Conservation (phyloP, 2,888 invertebrate genomes). For the Strigamia maritima region DNA sequence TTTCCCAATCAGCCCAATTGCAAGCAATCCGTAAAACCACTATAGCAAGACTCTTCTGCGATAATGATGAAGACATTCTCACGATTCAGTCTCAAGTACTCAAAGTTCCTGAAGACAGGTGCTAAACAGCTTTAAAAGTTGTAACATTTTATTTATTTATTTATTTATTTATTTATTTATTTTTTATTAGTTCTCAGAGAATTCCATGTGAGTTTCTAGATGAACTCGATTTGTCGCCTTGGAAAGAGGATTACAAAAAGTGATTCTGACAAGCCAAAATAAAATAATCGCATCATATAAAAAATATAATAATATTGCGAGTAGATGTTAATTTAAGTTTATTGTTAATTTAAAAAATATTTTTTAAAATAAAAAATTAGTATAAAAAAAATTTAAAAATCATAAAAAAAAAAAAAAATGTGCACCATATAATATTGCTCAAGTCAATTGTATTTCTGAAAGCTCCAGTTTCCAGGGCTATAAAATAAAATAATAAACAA, state of each 20-base stretch:
- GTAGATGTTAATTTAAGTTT: neutral
- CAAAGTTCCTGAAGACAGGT: conserved; percentile 18
- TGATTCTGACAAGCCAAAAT: neutral
- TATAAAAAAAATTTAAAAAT: no score
- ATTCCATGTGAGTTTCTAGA: conserved; percentile 1
- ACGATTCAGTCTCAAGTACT: conserved; percentile 20
- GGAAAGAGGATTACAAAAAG: conserved; percentile 34
- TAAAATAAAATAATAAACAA: no score
- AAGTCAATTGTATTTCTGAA: neutral
- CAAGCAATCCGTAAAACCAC: conserved; percentile 28
- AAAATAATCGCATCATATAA: neutral
- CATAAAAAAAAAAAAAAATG: neutral
- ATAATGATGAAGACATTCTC: conserved; percentile 6
- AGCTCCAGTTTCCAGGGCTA: no score
- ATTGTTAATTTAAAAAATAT: neutral
- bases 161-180: neutral
- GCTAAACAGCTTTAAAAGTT: neutral
- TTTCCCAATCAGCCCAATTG: neutral
- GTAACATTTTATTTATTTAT: neutral
- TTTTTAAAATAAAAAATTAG: neutral
- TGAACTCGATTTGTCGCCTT: conserved; percentile 31
- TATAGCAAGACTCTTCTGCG: neutral
- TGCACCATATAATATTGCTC: neutral
- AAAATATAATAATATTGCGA: neutral
- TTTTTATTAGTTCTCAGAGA: neutral